These are phyloP conservation scores for Conops quadrifasciatus DNA, from an alignment of 2,888 invertebrate species.

Conservation along the genomic window DNA sequence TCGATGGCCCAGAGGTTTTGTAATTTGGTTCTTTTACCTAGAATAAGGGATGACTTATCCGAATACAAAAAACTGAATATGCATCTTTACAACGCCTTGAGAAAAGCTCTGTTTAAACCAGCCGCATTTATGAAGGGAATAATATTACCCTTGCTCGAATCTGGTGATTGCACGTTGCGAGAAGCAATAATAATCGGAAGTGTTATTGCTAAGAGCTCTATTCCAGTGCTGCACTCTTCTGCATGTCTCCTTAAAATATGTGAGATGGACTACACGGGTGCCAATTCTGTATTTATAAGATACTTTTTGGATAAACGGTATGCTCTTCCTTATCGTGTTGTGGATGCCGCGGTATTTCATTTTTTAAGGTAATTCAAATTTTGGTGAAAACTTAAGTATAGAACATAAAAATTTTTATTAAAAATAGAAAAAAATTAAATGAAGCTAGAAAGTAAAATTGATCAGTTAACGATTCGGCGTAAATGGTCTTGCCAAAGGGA, in stretches of 20 bases:
- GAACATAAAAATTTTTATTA: background rate
- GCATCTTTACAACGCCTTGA: conserved; percentile 93
- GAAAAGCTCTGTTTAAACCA: conserved; percentile 94
- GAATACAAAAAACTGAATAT: conserved; percentile 96
- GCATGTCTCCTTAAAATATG: conserved; percentile 95
- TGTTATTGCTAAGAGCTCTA: conserved; percentile 87
- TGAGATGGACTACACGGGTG: conserved; percentile 97
- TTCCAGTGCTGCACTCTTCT: conserved; percentile 94
- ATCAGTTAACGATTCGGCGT: background rate
- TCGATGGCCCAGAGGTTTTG: conserved; percentile 97
- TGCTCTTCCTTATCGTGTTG: conserved; percentile 92
- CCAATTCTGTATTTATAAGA: conserved; percentile 93
- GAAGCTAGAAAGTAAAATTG: background rate
- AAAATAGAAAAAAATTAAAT: conserved; percentile 34
- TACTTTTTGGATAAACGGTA: conserved; percentile 97
- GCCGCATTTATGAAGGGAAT: conserved; percentile 97
- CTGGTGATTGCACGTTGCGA: conserved; percentile 91
- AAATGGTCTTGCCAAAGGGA: too few relatives aligned
- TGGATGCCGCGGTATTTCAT: conserved; percentile 94
- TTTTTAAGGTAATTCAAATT: conserved; percentile 77
- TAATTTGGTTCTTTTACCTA: conserved; percentile 90
- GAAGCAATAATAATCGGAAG: conserved; percentile 97
- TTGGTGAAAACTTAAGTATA: background rate
- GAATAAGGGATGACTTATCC: conserved; percentile 92
- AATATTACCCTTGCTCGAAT: conserved; percentile 77